These are phyloP conservation scores for Drosophila setosimentum DNA, from an alignment of 2,888 invertebrate genomes.

Conservation along the genomic window DNA sequence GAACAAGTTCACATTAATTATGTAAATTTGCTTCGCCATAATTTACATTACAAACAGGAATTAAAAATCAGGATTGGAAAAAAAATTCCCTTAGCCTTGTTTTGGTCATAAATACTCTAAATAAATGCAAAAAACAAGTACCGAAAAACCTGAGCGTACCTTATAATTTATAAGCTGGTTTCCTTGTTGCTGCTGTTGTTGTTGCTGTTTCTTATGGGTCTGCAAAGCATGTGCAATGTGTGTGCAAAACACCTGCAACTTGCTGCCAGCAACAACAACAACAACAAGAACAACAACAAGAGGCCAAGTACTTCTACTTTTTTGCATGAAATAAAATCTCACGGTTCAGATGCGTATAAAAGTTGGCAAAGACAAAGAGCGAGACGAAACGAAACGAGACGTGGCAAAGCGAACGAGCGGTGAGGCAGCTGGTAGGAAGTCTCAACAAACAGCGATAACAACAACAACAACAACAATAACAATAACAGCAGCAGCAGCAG, in stretches of 20 bases:
- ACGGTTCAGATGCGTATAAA: constrained; percentile 79
- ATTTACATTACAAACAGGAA: constrained; percentile 1
- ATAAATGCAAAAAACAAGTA: constrained; percentile 7
- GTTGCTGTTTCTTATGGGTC: constrained; percentile 18
- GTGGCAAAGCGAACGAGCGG: constrained; percentile 11
- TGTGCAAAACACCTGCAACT: constrained; percentile 62
- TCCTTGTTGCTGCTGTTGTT: constrained; percentile 47
- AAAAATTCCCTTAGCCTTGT: constrained; percentile 11
- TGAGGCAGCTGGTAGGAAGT: constrained; percentile 78
- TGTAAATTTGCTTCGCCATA: constrained; percentile 11
- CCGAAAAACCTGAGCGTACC: constrained; percentile 45
- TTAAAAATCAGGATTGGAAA: background rate
- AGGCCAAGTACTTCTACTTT: constrained; percentile 76
- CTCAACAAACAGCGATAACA: constrained; percentile 51
- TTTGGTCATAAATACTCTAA: constrained; percentile 21
- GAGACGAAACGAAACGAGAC: constrained; percentile 20
- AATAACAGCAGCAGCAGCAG: background rate
- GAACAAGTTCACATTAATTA: constrained; percentile 5
- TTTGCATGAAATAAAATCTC: constrained; percentile 80
- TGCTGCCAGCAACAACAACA: constrained; percentile 24
- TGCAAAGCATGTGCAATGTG: constrained; percentile 35
- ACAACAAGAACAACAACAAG: constrained; percentile 29
- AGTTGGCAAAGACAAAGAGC: constrained; percentile 66
- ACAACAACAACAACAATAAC: constrained; percentile 3
- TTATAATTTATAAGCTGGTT: constrained; percentile 76